These are phyloP conservation scores for Anoplolepis gracilipes DNA, from an alignment of 1,140 invertebrate species.

Conservation along the genomic window DNA sequence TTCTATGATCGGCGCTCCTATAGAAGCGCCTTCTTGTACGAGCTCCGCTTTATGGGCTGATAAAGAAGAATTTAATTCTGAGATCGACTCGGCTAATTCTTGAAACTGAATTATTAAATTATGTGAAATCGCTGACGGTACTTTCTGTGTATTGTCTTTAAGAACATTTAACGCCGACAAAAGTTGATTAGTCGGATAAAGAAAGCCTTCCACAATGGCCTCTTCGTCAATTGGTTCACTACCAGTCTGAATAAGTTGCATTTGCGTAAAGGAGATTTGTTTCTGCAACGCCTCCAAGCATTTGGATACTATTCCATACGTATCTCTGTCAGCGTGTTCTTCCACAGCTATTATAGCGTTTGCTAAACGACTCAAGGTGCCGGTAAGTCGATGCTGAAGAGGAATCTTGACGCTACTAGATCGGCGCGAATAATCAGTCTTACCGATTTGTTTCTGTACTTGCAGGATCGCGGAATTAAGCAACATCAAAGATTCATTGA, in stretches of 20 bases:
- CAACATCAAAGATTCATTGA: constrained; percentile 44
- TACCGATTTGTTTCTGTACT: constrained; percentile 74
- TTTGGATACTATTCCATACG: constrained; percentile 71
- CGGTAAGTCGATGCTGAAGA: constrained; percentile 69
- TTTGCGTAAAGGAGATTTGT: constrained; percentile 77
- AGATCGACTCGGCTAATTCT: constrained; percentile 70
- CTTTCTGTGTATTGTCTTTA: constrained; percentile 61
- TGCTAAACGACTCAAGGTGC: constrained; percentile 73
- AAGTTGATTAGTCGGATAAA: constrained; percentile 81
- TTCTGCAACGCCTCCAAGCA: constrained; percentile 80
- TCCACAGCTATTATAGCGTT: constrained; percentile 72
- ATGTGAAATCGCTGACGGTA: not conserved
- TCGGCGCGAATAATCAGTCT: constrained; percentile 73
- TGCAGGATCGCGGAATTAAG: constrained; percentile 70
- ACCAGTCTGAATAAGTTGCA: constrained; percentile 72
- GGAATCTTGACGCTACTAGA: constrained; percentile 64
- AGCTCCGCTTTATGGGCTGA: constrained; percentile 67
- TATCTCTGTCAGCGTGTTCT: constrained; percentile 66
- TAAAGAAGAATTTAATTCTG: constrained; percentile 71
- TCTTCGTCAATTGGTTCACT: constrained; percentile 80
- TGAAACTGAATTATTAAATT: constrained; percentile 65
- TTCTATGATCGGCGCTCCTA: constrained; percentile 79
- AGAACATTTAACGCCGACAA: constrained; percentile 73
- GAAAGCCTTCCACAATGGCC: constrained; percentile 81
- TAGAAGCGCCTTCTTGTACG: constrained; percentile 65